phyloP scores from a whole-genome alignment of 2,113 vertebrate genomes.

The Hippocampus guttulatus region DNA sequence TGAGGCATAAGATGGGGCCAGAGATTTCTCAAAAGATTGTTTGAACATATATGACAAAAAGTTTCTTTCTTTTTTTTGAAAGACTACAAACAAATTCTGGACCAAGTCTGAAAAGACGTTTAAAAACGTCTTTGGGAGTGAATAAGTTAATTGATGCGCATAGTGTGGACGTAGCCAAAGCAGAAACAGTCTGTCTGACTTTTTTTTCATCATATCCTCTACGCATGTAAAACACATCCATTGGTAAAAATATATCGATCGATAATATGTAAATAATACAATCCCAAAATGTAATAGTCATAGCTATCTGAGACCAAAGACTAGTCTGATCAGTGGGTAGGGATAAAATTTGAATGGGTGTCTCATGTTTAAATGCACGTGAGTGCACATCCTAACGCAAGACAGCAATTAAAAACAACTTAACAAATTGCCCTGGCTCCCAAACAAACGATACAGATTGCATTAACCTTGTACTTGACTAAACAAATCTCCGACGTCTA shows the following conservation, averaged over 20 bases:
- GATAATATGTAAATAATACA: background rate
- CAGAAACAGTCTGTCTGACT: background rate
- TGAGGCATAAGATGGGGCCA: no score
- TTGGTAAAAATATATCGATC: background rate
- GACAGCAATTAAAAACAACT: constrained; percentile 55
- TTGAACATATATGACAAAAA: no score
- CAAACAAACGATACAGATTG: constrained; percentile 55
- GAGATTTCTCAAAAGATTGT: no score
- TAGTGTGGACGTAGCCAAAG: background rate
- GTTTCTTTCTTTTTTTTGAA: no score
- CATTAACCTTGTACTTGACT: constrained; percentile 73
- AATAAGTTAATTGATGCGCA: background rate
- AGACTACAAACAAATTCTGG: no score
- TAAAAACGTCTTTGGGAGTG: no score
- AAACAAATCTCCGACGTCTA: constrained; percentile 62
- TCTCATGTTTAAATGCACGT: background rate
- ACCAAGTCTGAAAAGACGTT: no score
- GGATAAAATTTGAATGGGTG: background rate
- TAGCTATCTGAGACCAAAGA: background rate
- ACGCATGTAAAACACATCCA: background rate
- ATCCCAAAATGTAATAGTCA: background rate
- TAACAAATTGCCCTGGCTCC: constrained; percentile 62
- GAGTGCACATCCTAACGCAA: constrained; percentile 7
- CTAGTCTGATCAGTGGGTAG: background rate
- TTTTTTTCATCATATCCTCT: background rate